Base-by-base conservation (phyloP, 2,113 vertebrate species). In the Ariopsis seemanni region DNA sequence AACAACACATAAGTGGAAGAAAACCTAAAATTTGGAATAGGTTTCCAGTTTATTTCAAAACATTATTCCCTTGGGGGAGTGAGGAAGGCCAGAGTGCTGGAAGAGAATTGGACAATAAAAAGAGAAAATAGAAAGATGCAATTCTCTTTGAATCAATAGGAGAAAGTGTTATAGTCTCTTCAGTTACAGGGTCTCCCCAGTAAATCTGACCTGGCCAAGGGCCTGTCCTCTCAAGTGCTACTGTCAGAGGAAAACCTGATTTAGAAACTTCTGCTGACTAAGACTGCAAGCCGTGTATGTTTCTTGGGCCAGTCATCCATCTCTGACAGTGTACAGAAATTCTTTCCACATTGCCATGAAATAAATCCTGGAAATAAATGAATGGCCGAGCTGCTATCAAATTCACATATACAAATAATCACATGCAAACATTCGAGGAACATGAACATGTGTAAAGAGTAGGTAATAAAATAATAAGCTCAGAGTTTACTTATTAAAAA, bases 261-360 rank as follows among this genome's bases (percentile, higher is more conserved):
- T 65, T 83, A 52, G 50, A 90, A 93, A 90, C 88, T 91, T 93
- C 91, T 85, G 91, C 42, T 92, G 91, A 92, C 90, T 90, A 92
- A 93, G 92, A 91, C 89, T 92, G 93, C 90, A 91, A 90, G 90
- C 91, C 92, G 81, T 90, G 90, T 88, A 93, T 94, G 90, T 93
- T 71, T 88, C 89, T 48, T 92, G 90, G 91, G 92, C 91, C 92
- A 94, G 91, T 94, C 91, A 93, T 94, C 89, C 90, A 90, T 93
- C 93, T 93, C 89, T 89, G 77, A 92, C 89, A 83, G 91, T 91
- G 88, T 48, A 88, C 91, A 81, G 52, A 85, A 84, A 72, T 67
- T 85, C 17, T 48, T 22, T 67, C 72, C 65, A 90, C 90, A 80
- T 85, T 90, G 87, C 88, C 91, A 86, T 87, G 87, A 84, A 88